These are phyloP conservation scores for Thripadectes ignobilis DNA, from an alignment of 2,797 vertebrate genomes.

Conservation along the genomic window DNA sequence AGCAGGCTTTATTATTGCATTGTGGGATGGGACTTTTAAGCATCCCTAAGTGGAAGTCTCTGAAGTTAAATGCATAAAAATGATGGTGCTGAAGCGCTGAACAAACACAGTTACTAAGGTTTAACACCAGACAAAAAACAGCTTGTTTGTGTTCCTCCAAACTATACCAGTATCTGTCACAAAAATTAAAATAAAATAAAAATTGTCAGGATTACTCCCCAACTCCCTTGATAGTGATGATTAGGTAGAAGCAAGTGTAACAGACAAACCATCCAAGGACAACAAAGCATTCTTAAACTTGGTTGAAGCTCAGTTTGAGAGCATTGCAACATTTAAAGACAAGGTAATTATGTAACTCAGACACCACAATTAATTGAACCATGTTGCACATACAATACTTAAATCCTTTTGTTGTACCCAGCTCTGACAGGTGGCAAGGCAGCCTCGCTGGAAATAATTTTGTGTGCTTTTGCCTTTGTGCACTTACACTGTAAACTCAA, in stretches of 20 bases:
- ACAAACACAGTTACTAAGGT: not conserved
- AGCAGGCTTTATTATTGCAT: not conserved
- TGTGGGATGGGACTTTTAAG: not conserved
- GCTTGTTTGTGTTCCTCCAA: not conserved
- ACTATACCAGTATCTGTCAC: not conserved
- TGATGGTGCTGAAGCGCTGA: not conserved
- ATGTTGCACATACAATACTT: not conserved
- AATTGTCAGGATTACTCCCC: not conserved
- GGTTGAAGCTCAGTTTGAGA: not conserved
- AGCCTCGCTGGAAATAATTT: not conserved
- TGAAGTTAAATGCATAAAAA: not conserved
- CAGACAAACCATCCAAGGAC: not conserved
- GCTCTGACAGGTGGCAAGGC: not conserved
- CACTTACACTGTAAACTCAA: not conserved
- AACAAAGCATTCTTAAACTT: not conserved
- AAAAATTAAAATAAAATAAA: not conserved
- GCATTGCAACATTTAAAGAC: not conserved
- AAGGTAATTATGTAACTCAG: not conserved
- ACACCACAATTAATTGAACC: not conserved
- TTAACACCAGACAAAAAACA: not conserved
- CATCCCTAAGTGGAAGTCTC: not conserved
- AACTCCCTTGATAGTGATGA: not conserved
- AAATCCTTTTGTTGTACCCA: not conserved
- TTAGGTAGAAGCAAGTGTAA: not conserved
- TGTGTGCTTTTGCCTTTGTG: not conserved